A percentile compares a stretch with the other conserved stretches of the same genome.
These are phyloP conservation scores for Sinohyriopsis cumingii DNA, from an alignment of 2,888 invertebrate genomes.

Conservation along the genomic window DNA sequence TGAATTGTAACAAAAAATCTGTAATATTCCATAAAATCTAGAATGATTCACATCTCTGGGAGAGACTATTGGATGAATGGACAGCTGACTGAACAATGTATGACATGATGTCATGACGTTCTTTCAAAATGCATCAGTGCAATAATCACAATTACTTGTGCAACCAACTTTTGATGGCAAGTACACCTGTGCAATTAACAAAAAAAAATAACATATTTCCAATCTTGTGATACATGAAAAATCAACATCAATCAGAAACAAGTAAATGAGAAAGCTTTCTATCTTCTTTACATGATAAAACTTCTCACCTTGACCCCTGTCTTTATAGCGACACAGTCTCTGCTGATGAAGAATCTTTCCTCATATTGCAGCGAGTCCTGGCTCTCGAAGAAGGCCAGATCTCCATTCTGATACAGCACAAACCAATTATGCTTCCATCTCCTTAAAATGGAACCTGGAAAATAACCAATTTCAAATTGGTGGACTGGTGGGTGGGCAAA, in stretches of 20 bases:
- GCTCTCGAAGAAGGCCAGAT: slow-evolving; percentile 66
- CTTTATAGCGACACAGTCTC: slow-evolving; percentile 55
- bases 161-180: too few species aligned
- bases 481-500: too few species aligned
- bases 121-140: too few species aligned
- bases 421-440: slow-evolving; percentile 71
- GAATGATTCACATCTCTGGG: too few species aligned
- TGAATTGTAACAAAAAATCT: too few species aligned
- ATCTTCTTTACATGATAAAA: background rate
- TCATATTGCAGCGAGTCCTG: slow-evolving; percentile 63
- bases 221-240: background rate
- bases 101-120: too few species aligned
- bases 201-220: background rate
- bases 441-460: slow-evolving; percentile 62
- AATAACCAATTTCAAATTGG: background rate
- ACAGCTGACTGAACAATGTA: too few species aligned
- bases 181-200: too few species aligned
- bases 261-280: too few species aligned
- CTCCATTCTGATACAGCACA: slow-evolving; percentile 67
- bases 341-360: slow-evolving; percentile 60
- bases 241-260: background rate
- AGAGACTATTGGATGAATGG: too few species aligned
- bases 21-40: too few species aligned
- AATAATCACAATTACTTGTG: too few species aligned
- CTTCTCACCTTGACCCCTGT: slow-evolving; percentile 58